Evolutionary conservation across 2,797 vertebrate species (phyloP).

Genomic region (Acomys russatus): DNA sequence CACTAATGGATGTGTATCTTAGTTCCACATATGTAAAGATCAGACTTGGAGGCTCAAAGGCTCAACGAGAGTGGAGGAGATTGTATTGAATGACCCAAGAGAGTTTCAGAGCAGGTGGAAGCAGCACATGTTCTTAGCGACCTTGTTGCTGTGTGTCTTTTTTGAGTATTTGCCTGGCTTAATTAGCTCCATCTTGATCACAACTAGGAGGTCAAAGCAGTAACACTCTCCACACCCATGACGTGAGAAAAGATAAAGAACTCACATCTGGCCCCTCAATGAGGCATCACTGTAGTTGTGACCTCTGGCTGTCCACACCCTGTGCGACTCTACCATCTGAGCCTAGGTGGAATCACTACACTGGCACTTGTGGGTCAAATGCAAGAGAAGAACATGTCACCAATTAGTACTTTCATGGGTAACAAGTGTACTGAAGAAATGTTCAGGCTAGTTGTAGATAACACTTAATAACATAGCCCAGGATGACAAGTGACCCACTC

Average conservation of each 20-base stretch:
- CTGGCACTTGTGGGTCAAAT: background rate
- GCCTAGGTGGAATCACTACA: background rate
- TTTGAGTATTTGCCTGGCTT: background rate
- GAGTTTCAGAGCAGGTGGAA: background rate
- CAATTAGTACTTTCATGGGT: background rate
- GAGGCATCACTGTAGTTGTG: background rate
- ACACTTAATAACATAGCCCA: background rate
- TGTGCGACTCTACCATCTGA: background rate
- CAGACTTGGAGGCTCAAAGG: background rate
- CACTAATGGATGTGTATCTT: no score
- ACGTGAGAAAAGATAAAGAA: background rate
- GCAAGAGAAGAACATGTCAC: background rate
- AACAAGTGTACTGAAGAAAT: background rate
- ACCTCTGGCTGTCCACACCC: background rate
- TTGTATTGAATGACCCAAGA: background rate
- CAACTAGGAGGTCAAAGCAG: background rate
- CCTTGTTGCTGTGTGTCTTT: no score
- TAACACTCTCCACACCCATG: background rate
- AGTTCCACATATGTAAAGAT: background rate
- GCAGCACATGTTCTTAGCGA: background rate
- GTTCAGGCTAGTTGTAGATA: no score
- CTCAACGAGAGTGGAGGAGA: fast-evolving
- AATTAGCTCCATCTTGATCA: background rate
- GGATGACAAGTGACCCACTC: background rate
- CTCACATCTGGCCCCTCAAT: background rate